A percentile compares a stretch with the other conserved stretches of the same genome.
Evolutionary conservation across 2,113 vertebrate species (phyloP).

Genomic region (Clarias gariepinus): DNA sequence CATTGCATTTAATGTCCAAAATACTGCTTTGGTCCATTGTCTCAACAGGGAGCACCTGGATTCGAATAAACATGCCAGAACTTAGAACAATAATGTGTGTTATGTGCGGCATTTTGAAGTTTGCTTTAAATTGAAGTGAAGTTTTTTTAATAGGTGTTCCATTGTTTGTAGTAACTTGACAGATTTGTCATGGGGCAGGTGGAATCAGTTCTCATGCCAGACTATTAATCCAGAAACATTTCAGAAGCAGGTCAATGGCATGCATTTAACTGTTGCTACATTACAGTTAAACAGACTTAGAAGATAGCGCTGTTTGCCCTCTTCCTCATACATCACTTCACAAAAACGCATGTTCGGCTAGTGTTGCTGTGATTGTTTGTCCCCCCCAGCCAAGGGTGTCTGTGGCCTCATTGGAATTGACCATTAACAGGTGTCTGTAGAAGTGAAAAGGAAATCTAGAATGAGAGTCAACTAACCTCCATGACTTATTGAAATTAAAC

Average conservation of each 20-base stretch:
- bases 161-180: not conserved
- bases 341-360: not conserved
- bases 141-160: not conserved
- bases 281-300: not conserved
- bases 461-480: not conserved
- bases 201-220: not conserved
- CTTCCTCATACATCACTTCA: not conserved
- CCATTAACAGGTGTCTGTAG: not conserved
- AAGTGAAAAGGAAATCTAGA: not conserved
- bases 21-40: not conserved
- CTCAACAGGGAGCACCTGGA: not conserved
- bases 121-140: not conserved
- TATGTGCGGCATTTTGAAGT: not conserved
- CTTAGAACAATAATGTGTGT: not conserved
- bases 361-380: not conserved
- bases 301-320: not conserved
- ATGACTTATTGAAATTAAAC: not conserved
- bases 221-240: not conserved
- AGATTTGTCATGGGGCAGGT: not conserved
- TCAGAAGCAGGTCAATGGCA: not conserved
- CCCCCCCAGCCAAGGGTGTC: not conserved
- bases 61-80: not conserved
- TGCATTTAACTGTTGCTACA: not conserved
- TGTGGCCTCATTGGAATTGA: not conserved
- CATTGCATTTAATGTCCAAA: not conserved